Conservation (phyloP, 2,113 vertebrate species). For the Ploceus nigricollis region DNA sequence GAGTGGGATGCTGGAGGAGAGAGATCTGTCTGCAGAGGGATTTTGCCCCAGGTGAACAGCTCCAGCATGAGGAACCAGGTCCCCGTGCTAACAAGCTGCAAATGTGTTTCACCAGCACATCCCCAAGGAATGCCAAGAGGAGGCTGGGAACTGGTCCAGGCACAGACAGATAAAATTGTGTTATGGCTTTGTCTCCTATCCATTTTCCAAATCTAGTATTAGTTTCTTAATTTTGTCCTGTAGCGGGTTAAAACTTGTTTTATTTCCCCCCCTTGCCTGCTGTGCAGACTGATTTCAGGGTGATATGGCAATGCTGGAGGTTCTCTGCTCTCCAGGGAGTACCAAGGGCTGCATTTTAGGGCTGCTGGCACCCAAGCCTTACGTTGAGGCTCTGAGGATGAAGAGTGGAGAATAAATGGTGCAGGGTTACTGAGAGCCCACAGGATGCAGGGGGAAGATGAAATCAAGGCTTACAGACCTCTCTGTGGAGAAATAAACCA, state of each 20-base stretch:
- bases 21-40: neutral
- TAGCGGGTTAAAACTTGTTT: neutral
- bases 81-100: neutral
- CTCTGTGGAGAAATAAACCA: neutral
- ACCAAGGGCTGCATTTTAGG: neutral
- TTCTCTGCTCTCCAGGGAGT: neutral
- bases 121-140: neutral
- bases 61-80: neutral
- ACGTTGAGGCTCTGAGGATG: neutral
- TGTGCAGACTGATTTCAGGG: neutral
- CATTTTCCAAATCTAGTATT: neutral
- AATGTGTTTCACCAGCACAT: neutral
- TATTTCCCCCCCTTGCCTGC: neutral
- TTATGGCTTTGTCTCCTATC: neutral
- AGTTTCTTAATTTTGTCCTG: neutral
- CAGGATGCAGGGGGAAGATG: neutral
- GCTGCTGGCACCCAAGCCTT: neutral
- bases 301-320: neutral
- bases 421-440: neutral
- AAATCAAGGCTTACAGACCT: neutral
- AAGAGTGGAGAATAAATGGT: neutral
- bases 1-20: neutral
- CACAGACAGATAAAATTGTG: neutral
- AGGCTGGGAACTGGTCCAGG: neutral
- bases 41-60: neutral